Evolutionary conservation across 1,140 invertebrate species (phyloP), one percentile per base, ranked within the genome.

Genomic region (Drosophila ironensis): DNA sequence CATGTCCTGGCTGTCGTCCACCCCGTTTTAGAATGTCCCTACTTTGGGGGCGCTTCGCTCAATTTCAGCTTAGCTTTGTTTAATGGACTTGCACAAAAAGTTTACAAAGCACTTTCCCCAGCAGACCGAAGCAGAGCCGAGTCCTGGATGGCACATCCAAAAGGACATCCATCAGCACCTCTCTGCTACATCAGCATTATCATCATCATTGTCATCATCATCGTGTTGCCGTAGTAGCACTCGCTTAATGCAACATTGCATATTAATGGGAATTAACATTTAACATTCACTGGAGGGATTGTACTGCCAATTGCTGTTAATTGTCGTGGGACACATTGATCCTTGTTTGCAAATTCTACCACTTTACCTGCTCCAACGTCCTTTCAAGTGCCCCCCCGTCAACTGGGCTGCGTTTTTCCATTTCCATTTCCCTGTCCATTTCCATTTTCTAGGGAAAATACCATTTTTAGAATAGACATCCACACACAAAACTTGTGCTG

Each of bases 1-100:
- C 56, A 27, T 47, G 44, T 50, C 27, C 30, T 35, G 27, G 2
- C 19, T 52, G 44, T 33, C 25, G 35, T 35, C 17, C 11, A 3
- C 9, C 4, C 4, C 7, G 1, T 5, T 7, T 2, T 6, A 5
- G 0, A 6, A 11, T 17, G 33, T 51, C 59, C 42, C 30, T 37
- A 17, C n/a, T 24, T 42, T 11, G 27, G 19, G 4, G 11, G 2
- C 9, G 19, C 24, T 27, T 41, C 24, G 42, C 72, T 75, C 61
- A 37, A 76, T 76, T 72, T 68, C 40, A 50, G 56, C 40, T 71
- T 46, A 72, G 67, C 72, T 72, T 64, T 64, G 44, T 82, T 81
- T 72, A 81, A 81, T 82, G 72, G 72, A 77, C 61, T 69, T 52
- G 42, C 37, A 57, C 46, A 48, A 48, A 57, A 80, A 75, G 60